Conservation (phyloP, 1,140 invertebrate species). For the Eciton burchellii region DNA sequence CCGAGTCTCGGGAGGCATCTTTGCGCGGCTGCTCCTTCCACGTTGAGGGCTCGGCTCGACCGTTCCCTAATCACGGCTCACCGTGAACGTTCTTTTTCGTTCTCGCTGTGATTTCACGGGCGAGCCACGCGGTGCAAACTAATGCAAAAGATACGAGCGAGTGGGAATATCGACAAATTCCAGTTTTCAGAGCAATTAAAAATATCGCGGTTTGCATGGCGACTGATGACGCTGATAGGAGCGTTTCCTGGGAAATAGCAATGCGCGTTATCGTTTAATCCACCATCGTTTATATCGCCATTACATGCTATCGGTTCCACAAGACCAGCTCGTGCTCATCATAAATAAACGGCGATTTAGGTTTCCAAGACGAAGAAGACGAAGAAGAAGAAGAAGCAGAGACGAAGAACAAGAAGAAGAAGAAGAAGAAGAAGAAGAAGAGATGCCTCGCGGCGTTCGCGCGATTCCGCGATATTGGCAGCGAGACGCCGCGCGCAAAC, state of each 20-base stretch:
- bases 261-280: neutral
- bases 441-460: conserved; percentile 27
- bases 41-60: conserved; percentile 7
- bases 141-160: neutral
- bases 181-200: neutral
- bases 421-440: too few species aligned
- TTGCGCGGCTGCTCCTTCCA: conserved; percentile 1
- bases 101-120: neutral
- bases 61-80: conserved; percentile 6
- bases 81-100: neutral
- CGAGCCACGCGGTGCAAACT: neutral
- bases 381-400: too few species aligned
- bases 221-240: conserved; percentile 12
- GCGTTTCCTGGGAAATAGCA: neutral
- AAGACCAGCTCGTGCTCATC: neutral
- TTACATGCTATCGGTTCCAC: neutral
- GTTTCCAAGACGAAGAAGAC: neutral
- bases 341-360: conserved; percentile 6
- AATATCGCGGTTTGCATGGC: neutral
- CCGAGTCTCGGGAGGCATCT: too few species aligned
- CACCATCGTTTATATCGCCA: neutral
- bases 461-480: conserved; percentile 60
- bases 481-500: conserved; percentile 21
- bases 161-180: neutral
- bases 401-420: neutral